Base-by-base conservation (phyloP, 2,888 invertebrate species). In the Petrolisthes cinctipes region DNA sequence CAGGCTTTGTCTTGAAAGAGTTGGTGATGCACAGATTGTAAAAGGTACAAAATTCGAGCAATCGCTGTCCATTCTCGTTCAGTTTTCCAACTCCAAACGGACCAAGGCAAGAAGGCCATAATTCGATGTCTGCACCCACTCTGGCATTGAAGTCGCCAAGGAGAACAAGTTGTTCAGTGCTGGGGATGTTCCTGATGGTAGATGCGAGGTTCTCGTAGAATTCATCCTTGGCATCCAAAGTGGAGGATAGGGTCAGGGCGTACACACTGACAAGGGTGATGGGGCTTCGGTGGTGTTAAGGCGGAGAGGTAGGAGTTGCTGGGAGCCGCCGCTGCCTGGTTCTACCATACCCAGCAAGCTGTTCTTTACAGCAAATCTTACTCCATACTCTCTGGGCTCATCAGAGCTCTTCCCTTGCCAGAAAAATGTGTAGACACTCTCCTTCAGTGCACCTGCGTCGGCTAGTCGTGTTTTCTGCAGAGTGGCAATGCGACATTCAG, bases 31-130 rank as follows among this genome's bases (percentile, higher is more conserved):
- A n/a, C 56, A 80, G 80, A 5, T 80, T 56, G 20, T 80, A 56
- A 5, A 56, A n/a, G 5, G 80, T 51, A n/a, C 80, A 66, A 23
- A 66, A 37, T 7, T 54, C 66, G 17, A 82, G 82, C n/a, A 86
- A 73, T 9, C 81, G 20, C 37, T 81, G 71, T 37, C 82, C 73
- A 73, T 86, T 81, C 4, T 86, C 81, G 37, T 86, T 86, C 20
- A 81, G 2, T 53, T 81, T 82, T 5, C 82, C 82, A 23, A 82
- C 82, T 6, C 82, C 37, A n/a, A 53, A 54, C 54, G 61, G 82
- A 5, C 82, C 82, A 14, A 71, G 71, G 71, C 71, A 71, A 20
- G 23, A n/a, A 7, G 79, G 85, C 85, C 85, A 85, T 4, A 66
- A 56, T 11, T 66, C 56, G n/a, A n/a, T n/a, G n/a, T n/a, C n/a